Conservation (phyloP, 2,797 vertebrate genomes). For the Bucorvus abyssinicus region DNA sequence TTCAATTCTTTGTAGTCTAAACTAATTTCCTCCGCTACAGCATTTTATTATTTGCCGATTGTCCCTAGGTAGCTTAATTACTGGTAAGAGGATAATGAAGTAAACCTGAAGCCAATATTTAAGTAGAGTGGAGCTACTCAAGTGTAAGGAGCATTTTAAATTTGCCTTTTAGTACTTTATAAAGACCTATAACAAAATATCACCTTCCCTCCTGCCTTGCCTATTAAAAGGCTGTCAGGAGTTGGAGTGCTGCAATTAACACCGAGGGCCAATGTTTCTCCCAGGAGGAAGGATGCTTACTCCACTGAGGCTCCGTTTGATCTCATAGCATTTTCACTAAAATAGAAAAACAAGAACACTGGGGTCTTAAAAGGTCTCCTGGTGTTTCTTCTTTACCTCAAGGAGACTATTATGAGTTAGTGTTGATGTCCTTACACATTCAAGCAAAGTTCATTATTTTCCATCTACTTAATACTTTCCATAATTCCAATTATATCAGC, state of each 20-base stretch:
- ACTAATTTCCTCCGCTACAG: constrained; percentile 39
- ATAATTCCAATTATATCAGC: not conserved
- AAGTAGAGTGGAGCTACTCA: constrained; percentile 34
- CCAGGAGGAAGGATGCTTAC: not conserved
- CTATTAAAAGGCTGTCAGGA: constrained; percentile 19
- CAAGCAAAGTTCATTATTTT: constrained; percentile 16
- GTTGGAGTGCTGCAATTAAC: not conserved
- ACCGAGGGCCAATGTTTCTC: not conserved
- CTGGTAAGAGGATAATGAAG: constrained; percentile 66
- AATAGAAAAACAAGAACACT: constrained; percentile 11
- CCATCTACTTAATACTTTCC: not conserved
- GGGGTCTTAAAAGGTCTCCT: constrained; percentile 47
- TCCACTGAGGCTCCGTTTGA: constrained; percentile 3
- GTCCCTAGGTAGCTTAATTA: constrained; percentile 71
- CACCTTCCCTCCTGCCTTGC: not conserved
- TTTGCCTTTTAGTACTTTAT: constrained; percentile 56
- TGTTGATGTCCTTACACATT: not conserved
- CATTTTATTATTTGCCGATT: constrained; percentile 69
- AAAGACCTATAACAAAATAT: constrained; percentile 14
- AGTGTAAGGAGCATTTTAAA: constrained; percentile 53
- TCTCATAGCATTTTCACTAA: not conserved
- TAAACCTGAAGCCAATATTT: constrained; percentile 48
- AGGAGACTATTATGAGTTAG: not conserved
- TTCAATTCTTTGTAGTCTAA: constrained; percentile 18
- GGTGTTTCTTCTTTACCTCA: not conserved